Percentiles rank a stretch among this genome's conserved stretches.
phyloP scores from a whole-genome alignment of 2,888 invertebrate species.

The Amphipoea oculea region DNA sequence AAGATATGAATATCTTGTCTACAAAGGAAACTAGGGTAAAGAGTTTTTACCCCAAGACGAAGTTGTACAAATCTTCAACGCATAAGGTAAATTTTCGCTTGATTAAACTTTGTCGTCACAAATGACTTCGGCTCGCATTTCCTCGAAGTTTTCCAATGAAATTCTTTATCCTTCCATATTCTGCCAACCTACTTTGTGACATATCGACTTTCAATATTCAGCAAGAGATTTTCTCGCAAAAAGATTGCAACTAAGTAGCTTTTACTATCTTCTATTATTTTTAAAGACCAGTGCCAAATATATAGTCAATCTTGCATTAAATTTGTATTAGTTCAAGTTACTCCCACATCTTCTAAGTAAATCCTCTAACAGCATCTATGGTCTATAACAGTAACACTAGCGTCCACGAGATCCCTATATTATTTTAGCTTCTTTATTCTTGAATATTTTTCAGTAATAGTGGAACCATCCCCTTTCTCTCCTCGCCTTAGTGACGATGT shows the following conservation, averaged over 20 bases:
- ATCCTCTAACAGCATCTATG: not conserved
- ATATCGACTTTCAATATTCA: slow-evolving; percentile 55
- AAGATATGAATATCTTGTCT: not conserved
- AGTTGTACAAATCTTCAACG: slow-evolving; percentile 26
- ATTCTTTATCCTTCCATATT: slow-evolving; percentile 52
- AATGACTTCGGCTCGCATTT: slow-evolving; percentile 52
- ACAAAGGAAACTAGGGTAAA: slow-evolving; percentile 23
- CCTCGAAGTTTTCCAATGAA: slow-evolving; percentile 54
- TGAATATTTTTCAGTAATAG: slow-evolving; percentile 18
- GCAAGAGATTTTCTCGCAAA: slow-evolving; percentile 21
- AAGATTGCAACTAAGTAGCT: not conserved
- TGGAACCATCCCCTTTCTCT: slow-evolving; percentile 22
- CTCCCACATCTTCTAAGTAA: not conserved
- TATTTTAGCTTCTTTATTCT: slow-evolving; percentile 10
- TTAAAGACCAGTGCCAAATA: not conserved
- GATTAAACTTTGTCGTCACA: slow-evolving; percentile 36
- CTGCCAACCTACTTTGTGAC: slow-evolving; percentile 46
- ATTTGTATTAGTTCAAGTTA: not conserved
- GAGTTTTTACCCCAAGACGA: slow-evolving; percentile 2
- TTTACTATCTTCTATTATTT: not conserved
- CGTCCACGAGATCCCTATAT: not conserved
- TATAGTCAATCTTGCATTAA: not conserved
- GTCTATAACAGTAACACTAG: not conserved
- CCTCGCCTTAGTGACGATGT: slow-evolving; percentile 53
- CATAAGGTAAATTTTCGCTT: slow-evolving; percentile 50